Evolutionary conservation across 2,888 invertebrate species (phyloP).

Genomic region (Heliconius ethilla): DNA sequence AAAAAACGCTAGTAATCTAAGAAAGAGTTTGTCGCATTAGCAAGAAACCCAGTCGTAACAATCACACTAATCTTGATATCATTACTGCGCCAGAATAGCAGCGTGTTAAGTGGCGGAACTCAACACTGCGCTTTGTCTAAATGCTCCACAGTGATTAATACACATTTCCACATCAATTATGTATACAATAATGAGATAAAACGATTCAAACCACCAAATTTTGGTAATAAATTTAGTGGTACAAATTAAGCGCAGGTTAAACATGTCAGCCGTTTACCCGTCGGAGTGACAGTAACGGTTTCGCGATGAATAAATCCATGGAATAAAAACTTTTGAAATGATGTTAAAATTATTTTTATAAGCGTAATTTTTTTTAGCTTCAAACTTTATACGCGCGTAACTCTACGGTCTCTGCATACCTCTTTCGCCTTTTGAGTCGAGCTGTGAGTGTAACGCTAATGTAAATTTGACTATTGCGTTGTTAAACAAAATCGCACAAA

Average conservation of each 20-base stretch:
- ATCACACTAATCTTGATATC: too few relatives aligned
- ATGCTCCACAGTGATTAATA: neutral
- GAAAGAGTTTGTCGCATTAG: too few relatives aligned
- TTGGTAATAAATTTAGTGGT: neutral
- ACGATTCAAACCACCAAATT: slow-evolving; percentile 1
- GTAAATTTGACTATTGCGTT: neutral
- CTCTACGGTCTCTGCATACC: too few relatives aligned
- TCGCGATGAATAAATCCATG: neutral
- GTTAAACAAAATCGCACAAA: neutral
- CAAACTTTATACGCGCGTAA: neutral
- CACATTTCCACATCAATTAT: neutral
- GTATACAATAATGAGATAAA: neutral
- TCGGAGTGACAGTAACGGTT: slow-evolving; percentile 16
- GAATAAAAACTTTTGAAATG: slow-evolving; percentile 1
- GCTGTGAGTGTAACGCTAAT: too few relatives aligned
- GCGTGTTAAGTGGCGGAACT: neutral
- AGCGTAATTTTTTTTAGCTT: neutral
- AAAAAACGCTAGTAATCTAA: too few relatives aligned
- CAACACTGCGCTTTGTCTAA: neutral
- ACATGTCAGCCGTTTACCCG: slow-evolving; percentile 10
- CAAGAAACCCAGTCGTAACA: too few relatives aligned
- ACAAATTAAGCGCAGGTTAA: slow-evolving; percentile 17
- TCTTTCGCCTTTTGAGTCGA: too few relatives aligned
- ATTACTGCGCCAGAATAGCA: too few relatives aligned
- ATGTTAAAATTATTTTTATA: neutral